Evolutionary conservation across 2,797 vertebrate species (phyloP), one percentile per base, ranked within the genome.

Genomic region (Lithobates sylvaticus): DNA sequence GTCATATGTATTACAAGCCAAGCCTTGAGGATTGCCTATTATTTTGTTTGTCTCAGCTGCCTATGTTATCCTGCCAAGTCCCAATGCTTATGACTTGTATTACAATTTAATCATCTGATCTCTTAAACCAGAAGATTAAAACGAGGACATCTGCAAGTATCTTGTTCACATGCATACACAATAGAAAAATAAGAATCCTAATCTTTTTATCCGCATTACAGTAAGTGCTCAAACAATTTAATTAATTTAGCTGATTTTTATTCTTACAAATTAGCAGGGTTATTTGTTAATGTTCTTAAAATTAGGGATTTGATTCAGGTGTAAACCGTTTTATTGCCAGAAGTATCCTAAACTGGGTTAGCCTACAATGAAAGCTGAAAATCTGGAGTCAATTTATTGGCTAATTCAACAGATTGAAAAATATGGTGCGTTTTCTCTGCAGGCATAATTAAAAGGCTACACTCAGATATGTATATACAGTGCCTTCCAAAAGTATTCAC

Each of bases 61-160:
- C 36, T 64, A 27, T 34, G 47, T 26, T 58, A 18, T 61, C 23
- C 79, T 72, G 79, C 79, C 79, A 81, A 61, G 69, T 61, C 50
- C 79, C 50, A 61, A 42, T 71, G 79, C 27, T 27, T 81, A n/a
- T 68, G 50, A 39, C 26, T 81, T 81, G 58, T 36, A 81, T 81
- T 72, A 73, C 79, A 50, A 44, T 81, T 67, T 70, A 81, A 81
- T 81, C 79, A 72, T 58, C 50, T n/a, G 69, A 72, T 32, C 77
- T 4, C 21, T 27, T 69, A 72, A 72, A 72, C 47, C 69, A 61
- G 79, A 32, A 64, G 69, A 81, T 70, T 58, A 67, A 64, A 67
- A 78, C 3, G 32, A 58, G 50, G 76, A 64, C 76, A 77, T 77
- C 76, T 77, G 76, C 61, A 34, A 64, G 54, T 32, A 65, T 64